Evolutionary conservation across 2,888 invertebrate genomes (phyloP).

Genomic region (Chouioia cunea): DNA sequence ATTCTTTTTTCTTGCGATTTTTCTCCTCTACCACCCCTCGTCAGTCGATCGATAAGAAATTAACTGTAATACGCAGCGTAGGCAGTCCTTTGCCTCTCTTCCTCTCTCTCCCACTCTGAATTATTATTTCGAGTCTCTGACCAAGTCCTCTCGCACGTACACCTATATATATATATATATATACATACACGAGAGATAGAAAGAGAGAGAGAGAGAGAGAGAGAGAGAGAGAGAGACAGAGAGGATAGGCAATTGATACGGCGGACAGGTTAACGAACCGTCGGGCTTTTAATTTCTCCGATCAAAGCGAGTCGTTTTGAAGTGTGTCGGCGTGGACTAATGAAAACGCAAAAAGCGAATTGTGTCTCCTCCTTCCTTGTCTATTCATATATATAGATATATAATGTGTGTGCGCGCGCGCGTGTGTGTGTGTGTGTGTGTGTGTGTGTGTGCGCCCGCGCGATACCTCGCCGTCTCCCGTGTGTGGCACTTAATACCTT

Average conservation of each 20-base stretch:
- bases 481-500: slow-evolving; percentile 16
- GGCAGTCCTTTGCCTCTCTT: slow-evolving; percentile 34
- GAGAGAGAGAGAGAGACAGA: slow-evolving; percentile 12
- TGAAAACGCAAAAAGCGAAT: slow-evolving; percentile 34
- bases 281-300: slow-evolving; percentile 64
- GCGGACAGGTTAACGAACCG: slow-evolving; percentile 67
- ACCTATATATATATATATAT: no score
- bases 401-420: not conserved
- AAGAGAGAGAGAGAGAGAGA: slow-evolving; percentile 6
- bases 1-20: slow-evolving; percentile 48
- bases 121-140: slow-evolving; percentile 32
- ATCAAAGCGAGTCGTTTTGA: slow-evolving; percentile 58
- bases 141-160: no score
- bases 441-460: not conserved
- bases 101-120: slow-evolving; percentile 33
- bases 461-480: no score
- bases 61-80: slow-evolving; percentile 47
- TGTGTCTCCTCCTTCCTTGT: slow-evolving; percentile 6
- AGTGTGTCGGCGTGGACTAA: slow-evolving; percentile 32
- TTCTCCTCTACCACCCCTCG: slow-evolving; percentile 17
- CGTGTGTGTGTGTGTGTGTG: not conserved
- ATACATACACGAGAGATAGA: no score
- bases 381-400: no score
- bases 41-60: slow-evolving; percentile 51
- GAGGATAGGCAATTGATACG: slow-evolving; percentile 60